Evolutionary conservation across 92 coral and sea anemone genomes (phyloP).

Genomic region (Zoanthus sansibaricus): DNA sequence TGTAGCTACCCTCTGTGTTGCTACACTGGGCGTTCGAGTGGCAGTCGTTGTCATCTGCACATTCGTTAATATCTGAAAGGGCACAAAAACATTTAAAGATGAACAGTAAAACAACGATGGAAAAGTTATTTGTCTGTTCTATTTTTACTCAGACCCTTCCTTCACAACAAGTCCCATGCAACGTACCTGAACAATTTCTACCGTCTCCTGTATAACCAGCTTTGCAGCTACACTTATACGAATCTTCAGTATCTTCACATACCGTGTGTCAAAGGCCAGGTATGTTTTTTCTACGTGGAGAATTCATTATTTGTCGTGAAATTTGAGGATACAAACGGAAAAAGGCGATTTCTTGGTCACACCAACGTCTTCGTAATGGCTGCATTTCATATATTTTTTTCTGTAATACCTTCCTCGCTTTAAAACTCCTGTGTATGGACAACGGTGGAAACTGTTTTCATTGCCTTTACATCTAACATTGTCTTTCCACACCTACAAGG

Average conservation of each 20-base stretch:
- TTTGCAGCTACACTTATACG: constrained; percentile 64
- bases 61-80: constrained; percentile 66
- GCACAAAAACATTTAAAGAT: no score
- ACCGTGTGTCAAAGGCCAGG: no score
- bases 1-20: constrained; percentile 72
- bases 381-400: constrained; percentile 56
- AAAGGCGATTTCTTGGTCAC: no score
- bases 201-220: constrained; percentile 73
- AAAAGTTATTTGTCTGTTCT: no score
- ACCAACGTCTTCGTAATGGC: constrained; percentile 86
- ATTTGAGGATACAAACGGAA: no score
- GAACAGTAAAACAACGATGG: no score
- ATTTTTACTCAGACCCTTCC: not conserved
- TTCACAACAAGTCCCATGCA: not conserved
- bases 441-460: constrained; percentile 65
- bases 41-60: no score
- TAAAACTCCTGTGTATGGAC: constrained; percentile 39
- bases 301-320: no score
- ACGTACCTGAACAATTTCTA: constrained; percentile 65
- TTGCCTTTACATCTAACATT: constrained; percentile 75
- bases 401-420: constrained; percentile 10
- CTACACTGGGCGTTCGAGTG: constrained; percentile 47
- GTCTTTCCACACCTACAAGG: constrained; percentile 73
- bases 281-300: no score
- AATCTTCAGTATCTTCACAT: constrained; percentile 52